Conservation (phyloP, 2,888 invertebrate genomes). For the Dolichopus griseipennis region DNA sequence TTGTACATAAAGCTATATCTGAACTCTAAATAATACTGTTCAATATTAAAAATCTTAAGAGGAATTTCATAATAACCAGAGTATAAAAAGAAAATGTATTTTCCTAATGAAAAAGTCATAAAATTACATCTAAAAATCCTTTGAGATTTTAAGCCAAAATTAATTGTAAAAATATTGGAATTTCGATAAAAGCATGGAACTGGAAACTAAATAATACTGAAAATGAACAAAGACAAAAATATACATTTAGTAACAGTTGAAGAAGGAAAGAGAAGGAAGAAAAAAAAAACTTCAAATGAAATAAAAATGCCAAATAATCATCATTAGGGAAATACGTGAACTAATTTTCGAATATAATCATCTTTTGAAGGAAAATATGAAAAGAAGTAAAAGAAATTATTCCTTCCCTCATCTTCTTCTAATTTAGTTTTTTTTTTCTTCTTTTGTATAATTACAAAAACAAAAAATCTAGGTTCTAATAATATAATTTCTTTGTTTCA, state of each 20-base stretch:
- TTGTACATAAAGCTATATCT: no score
- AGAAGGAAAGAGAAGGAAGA: neutral
- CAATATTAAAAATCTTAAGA: no score
- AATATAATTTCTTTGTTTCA: no score
- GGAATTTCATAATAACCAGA: no score
- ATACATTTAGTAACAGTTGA: neutral
- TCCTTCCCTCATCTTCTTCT: neutral
- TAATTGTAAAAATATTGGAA: neutral
- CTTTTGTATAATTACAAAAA: neutral
- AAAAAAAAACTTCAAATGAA: neutral
- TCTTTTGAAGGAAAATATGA: neutral
- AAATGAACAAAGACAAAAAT: no score
- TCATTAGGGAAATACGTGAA: slow-evolving; percentile 6
- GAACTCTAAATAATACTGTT: no score
- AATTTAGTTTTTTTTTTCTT: neutral
- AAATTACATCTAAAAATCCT: neutral
- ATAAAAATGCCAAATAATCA: slow-evolving; percentile 6
- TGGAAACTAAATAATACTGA: neutral
- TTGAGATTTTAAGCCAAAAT: neutral
- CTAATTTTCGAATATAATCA: slow-evolving; percentile 1
- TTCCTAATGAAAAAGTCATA: neutral
- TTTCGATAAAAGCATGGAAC: no score
- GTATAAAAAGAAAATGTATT: no score
- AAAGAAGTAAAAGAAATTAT: neutral
- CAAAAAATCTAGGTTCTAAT: no score